Base-by-base conservation (phyloP, 2,113 vertebrate genomes). In the Aphyosemion australe region DNA sequence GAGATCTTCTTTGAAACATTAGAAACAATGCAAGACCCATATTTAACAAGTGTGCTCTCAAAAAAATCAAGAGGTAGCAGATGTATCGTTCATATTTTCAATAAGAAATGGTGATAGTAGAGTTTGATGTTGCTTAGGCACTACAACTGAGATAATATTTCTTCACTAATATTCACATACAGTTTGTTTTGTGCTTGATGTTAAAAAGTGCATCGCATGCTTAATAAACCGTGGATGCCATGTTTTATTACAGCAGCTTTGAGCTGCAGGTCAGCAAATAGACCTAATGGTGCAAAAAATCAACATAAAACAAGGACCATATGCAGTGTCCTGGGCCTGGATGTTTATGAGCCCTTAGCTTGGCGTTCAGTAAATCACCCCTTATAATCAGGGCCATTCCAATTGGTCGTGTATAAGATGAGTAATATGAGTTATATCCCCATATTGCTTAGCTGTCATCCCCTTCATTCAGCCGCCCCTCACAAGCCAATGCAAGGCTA, bases 371-470 rank as follows among this genome's bases (percentile, higher is more conserved):
- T 91, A 91, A 90, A 91, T 91, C 88, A 91, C 74, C 57, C 59
- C 67, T 83, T 87, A 74, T 89, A 91, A 90, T 91, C 90, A 88
- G 90, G 87, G 82, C 76, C 88, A 78, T 83, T 79, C 85, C 80
- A 74, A 72, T 67, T 76, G 82, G 80, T 86, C 77, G 70, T 74
- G 80, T 75, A 58, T 79, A 76, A 80, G 82, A 90, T 88, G 88
- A 87, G 74, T 89, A 89, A 88, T 79, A 83, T 86, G 87, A 91
- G 76, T 91, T 90, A 92, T 84, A 77, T 79, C 67, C 69, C 81
- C 76, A 89, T 88, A 85, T 89, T 64, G 68, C 62, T 78, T 48
- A 55, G 65, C 79, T 82, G 84, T 88, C 88, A 84, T 76, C 83
- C 70, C 82, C 70, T 80, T 87, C 80, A 80, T 84, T 83, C 84